These are phyloP conservation scores for Thymelicus lineola DNA, from an alignment of 2,888 invertebrate genomes.

Conservation along the genomic window DNA sequence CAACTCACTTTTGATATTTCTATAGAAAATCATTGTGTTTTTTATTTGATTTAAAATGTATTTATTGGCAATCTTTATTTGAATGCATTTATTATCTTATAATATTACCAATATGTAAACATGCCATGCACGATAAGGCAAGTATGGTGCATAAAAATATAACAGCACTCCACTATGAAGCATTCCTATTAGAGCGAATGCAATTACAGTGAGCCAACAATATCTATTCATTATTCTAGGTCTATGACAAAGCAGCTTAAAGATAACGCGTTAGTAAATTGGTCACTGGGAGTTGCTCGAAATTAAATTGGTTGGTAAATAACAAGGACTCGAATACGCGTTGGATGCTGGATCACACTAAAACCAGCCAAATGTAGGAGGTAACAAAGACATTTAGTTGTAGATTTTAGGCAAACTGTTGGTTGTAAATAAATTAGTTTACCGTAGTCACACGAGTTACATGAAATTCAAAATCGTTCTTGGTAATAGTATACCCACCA, in stretches of 20 bases:
- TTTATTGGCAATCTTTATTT: neutral
- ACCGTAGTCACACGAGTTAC: neutral
- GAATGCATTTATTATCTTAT: neutral
- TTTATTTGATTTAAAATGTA: no score
- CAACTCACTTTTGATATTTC: no score
- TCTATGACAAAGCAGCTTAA: conserved; percentile 76
- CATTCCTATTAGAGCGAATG: conserved; percentile 16
- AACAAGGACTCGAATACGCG: neutral
- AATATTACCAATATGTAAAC: neutral
- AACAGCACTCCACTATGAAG: neutral
- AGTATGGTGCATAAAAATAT: no score
- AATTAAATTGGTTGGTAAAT: conserved; percentile 32
- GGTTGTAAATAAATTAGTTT: neutral
- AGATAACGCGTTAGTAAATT: conserved; percentile 68
- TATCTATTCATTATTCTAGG: conserved; percentile 63
- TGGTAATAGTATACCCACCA: no score
- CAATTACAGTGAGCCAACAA: conserved; percentile 45
- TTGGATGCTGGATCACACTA: neutral
- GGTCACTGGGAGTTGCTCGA: conserved; percentile 48
- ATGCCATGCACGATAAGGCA: neutral
- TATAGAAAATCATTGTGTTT: no score
- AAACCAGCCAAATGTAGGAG: neutral
- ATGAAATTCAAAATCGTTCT: no score
- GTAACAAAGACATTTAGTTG: neutral
- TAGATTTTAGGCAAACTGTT: neutral